These are phyloP conservation scores for Danionella dracula DNA, from an alignment of 2,797 vertebrate species.

Conservation along the genomic window DNA sequence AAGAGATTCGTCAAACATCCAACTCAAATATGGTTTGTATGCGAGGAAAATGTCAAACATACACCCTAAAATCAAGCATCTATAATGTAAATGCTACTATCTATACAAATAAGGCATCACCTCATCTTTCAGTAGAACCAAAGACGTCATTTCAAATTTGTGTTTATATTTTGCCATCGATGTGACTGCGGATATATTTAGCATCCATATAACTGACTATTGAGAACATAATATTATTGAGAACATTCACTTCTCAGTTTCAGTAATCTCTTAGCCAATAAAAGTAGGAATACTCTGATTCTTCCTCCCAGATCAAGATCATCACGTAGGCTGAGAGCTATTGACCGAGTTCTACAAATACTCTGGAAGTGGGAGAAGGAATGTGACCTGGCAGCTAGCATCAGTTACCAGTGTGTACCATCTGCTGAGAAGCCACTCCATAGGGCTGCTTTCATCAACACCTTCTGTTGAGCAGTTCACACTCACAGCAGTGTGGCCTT, in stretches of 20 bases:
- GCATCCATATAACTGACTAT: not conserved
- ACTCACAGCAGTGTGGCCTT: conserved; percentile 36
- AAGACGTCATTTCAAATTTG: too few species aligned
- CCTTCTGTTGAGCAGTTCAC: conserved; percentile 38
- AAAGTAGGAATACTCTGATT: not conserved
- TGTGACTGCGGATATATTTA: not conserved
- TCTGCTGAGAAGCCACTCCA: conserved; percentile 24
- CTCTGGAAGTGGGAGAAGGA: conserved; percentile 4
- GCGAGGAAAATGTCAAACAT: too few species aligned
- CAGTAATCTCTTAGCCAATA: not conserved
- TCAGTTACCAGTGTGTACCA: conserved; percentile 24
- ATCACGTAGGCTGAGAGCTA: not conserved
- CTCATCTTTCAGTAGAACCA: too few species aligned
- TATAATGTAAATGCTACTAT: too few species aligned
- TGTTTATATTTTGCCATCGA: too few species aligned
- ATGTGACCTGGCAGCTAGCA: conserved; percentile 28
- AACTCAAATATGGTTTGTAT: too few species aligned
- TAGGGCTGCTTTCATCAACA: conserved; percentile 21
- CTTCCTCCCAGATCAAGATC: not conserved
- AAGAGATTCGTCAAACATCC: too few species aligned
- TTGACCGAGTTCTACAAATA: not conserved
- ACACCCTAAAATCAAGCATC: too few species aligned
- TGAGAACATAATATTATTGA: too few species aligned
- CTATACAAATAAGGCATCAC: too few species aligned
- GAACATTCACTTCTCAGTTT: not conserved